Evolutionary conservation across 2,113 vertebrate genomes (phyloP), one percentile per base, ranked within the genome.

Genomic region (Poecile atricapillus): DNA sequence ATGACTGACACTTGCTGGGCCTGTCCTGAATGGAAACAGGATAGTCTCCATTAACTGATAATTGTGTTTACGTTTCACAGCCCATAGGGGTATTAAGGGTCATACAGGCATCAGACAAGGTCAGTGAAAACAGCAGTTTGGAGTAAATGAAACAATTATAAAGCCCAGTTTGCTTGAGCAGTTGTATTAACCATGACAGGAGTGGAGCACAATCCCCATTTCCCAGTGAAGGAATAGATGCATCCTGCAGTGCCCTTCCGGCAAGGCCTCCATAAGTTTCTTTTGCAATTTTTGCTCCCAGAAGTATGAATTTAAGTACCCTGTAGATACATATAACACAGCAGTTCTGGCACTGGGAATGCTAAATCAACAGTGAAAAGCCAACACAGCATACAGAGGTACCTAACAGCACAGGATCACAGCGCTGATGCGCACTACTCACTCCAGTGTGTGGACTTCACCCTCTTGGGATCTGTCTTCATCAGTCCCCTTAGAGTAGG

Each of bases 371-470:
- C 28, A n/a, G 31, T n/a, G 25, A 79, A 79, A 83, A 86, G 13
- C 23, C 70, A 79, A 11, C 13, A 25, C 7, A 49, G 15, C 37
- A 12, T 5, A 15, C n/a, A 87, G 50, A 65, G 11, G 28, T 41
- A 31, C 22, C 30, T 5, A 7, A 58, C 9, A 65, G 28, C 16
- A 13, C 13, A 37, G 31, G 44, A 28, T 28, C 41, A 23, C 13
- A 41, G 37, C 1, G 0, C 0, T n/a, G 49, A 33, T 2, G 4
- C 25, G 33, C 14, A 13, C 6, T 49, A 2, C 52, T 44, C 2
- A 3, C 71, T 43, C 10, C 74, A 53, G 28, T 39, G 39, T 58
- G 24, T 87, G 24, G 27, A n/a, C 18, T 28, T 65, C 27, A 12
- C 64, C 13, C 58, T 50, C 49, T 43, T 55, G 52, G 25, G 46